Evolutionary conservation across 2,888 invertebrate genomes (phyloP).

Genomic region (Conus canariensis): DNA sequence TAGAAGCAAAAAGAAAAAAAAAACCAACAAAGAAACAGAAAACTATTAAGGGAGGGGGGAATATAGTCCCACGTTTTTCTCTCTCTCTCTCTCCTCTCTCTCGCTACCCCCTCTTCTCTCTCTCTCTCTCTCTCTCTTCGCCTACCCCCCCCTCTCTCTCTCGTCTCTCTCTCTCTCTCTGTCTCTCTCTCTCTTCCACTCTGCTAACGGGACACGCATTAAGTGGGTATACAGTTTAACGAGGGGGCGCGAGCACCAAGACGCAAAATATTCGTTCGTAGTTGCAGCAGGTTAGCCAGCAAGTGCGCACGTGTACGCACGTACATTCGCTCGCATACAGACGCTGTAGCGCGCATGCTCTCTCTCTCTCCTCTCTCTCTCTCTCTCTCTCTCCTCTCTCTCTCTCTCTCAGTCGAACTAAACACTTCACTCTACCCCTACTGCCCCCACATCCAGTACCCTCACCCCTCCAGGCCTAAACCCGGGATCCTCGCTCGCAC

Average conservation of each 20-base stretch:
- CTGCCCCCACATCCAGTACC: too few relatives aligned
- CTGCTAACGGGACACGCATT: background rate
- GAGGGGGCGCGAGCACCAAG: background rate
- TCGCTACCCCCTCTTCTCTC: background rate
- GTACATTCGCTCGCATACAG: background rate
- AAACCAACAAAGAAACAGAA: too few relatives aligned
- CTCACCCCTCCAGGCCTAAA: too few relatives aligned
- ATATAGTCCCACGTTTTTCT: too few relatives aligned
- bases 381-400: too few relatives aligned
- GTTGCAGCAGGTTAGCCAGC: background rate
- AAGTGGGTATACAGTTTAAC: too few relatives aligned
- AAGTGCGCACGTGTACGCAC: background rate
- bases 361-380: too few relatives aligned
- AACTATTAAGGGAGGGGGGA: too few relatives aligned
- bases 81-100: background rate
- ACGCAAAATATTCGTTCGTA: background rate
- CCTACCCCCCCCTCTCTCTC: background rate
- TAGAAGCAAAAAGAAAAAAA: too few relatives aligned
- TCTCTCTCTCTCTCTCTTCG: background rate
- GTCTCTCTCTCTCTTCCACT: background rate
- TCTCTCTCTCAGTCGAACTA: too few relatives aligned
- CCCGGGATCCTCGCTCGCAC: too few relatives aligned
- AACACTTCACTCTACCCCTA: too few relatives aligned
- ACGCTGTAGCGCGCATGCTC: background rate
- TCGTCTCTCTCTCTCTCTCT: conserved; percentile 4